phyloP scores from a whole-genome alignment of 2,113 vertebrate species.

The Herpailurus yagouaroundi region DNA sequence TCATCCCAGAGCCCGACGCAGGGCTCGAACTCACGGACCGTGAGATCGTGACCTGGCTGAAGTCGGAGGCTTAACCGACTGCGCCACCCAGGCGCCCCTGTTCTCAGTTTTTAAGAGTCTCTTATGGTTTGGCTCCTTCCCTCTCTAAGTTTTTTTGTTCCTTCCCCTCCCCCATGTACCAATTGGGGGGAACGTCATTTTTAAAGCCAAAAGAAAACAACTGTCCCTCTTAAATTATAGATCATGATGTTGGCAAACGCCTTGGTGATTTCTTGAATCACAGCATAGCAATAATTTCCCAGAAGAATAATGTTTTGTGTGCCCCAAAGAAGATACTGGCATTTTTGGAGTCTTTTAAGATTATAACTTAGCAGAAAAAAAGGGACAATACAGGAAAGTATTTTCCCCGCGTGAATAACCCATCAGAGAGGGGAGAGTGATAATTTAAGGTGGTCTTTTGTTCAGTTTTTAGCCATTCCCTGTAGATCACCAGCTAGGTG shows the following conservation, averaged over 20 bases:
- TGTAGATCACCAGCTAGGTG: not conserved
- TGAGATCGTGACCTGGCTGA: too few relatives aligned
- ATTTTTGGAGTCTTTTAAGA: not conserved
- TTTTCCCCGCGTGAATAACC: not conserved
- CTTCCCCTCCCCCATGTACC: not conserved
- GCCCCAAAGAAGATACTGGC: not conserved
- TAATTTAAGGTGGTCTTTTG: not conserved
- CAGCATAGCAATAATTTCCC: not conserved
- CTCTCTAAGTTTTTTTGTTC: too few relatives aligned
- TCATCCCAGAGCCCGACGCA: too few relatives aligned
- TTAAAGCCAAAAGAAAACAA: not conserved
- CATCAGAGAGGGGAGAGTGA: not conserved
- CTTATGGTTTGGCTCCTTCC: too few relatives aligned
- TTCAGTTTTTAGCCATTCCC: not conserved
- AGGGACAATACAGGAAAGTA: not conserved
- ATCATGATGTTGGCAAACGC: not conserved
- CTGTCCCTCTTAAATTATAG: not conserved
- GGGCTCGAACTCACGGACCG: too few relatives aligned
- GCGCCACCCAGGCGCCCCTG: too few relatives aligned
- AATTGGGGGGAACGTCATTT: too few relatives aligned
- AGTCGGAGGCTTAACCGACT: too few relatives aligned
- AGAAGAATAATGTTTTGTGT: not conserved
- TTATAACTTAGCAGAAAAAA: not conserved
- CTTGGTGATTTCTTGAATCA: not conserved
- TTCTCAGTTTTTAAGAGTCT: too few relatives aligned